Percentiles rank a stretch among this genome's conserved stretches.
These are phyloP conservation scores for Chelonus insularis DNA, from an alignment of 1,140 invertebrate genomes.

Conservation along the genomic window DNA sequence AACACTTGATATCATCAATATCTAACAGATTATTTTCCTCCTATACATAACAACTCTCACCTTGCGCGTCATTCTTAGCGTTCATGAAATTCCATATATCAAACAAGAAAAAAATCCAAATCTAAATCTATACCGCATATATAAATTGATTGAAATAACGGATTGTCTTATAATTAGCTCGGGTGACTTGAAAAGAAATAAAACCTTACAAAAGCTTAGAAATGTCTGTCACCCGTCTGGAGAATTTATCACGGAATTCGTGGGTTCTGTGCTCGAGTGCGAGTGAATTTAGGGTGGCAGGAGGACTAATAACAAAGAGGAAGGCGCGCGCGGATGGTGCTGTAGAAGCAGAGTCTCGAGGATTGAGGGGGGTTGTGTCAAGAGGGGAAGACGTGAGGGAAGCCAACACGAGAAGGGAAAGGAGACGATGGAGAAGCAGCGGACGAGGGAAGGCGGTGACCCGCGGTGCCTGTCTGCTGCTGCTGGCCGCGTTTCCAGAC, in stretches of 20 bases:
- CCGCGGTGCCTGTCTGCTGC: slow-evolving; percentile 45
- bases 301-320: slow-evolving; percentile 42
- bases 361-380: slow-evolving; percentile 10
- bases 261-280: slow-evolving; percentile 28
- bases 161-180: no score
- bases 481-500: slow-evolving; percentile 45
- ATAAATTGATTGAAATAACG: no score
- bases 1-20: no score
- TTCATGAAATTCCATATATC: no score
- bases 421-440: slow-evolving; percentile 20
- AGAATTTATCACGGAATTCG: slow-evolving; percentile 30
- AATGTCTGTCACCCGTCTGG: background rate
- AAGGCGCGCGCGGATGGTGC: background rate
- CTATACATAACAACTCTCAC: no score
- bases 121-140: no score
- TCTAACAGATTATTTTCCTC: no score
- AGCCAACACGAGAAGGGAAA: background rate
- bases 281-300: slow-evolving; percentile 42
- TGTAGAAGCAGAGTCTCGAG: background rate
- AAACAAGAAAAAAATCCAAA: no score
- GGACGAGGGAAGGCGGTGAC: slow-evolving; percentile 44
- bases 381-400: slow-evolving; percentile 11
- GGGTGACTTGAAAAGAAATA: no score
- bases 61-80: no score
- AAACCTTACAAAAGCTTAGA: no score